phyloP scores from a whole-genome alignment of 2,888 invertebrate species.

The Antheraea yamamai region DNA sequence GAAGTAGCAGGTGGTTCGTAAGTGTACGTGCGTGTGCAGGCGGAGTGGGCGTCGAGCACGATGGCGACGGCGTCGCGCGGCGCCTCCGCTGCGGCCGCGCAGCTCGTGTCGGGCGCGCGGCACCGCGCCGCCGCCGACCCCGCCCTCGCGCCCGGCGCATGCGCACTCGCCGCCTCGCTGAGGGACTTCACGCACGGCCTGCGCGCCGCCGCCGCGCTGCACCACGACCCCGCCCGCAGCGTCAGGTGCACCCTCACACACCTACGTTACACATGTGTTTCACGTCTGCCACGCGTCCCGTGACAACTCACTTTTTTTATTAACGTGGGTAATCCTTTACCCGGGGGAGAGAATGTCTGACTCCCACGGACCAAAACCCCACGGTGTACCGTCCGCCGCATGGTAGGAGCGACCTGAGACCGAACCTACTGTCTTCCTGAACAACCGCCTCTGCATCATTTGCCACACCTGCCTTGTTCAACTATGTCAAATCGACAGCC shows the following conservation, averaged over 20 bases:
- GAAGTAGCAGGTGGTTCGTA: background rate
- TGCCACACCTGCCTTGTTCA: too few relatives aligned
- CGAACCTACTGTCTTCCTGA: too few relatives aligned
- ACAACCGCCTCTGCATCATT: too few relatives aligned
- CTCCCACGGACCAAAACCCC: too few relatives aligned
- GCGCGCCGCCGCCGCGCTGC: slow-evolving; percentile 87
- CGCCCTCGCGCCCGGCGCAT: slow-evolving; percentile 84
- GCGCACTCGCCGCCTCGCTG: slow-evolving; percentile 89
- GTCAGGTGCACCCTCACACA: background rate
- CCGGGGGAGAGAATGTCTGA: too few relatives aligned
- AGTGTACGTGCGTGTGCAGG: slow-evolving; percentile 37
- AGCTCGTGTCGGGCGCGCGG: slow-evolving; percentile 92
- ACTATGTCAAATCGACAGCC: too few relatives aligned
- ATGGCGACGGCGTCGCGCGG: slow-evolving; percentile 83
- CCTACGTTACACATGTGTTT: too few relatives aligned
- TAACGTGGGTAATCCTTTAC: too few relatives aligned
- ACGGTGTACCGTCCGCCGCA: too few relatives aligned
- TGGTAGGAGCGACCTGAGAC: too few relatives aligned
- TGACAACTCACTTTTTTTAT: too few relatives aligned
- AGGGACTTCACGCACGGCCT: slow-evolving; percentile 88
- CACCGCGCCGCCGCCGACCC: slow-evolving; percentile 88
- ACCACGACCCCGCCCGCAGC: slow-evolving; percentile 12
- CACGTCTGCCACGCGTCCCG: too few relatives aligned
- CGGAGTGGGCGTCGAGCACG: slow-evolving; percentile 75
- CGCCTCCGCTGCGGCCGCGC: slow-evolving; percentile 92